These are phyloP conservation scores for Clinocottus analis DNA, from an alignment of 2,113 vertebrate species.

Conservation along the genomic window DNA sequence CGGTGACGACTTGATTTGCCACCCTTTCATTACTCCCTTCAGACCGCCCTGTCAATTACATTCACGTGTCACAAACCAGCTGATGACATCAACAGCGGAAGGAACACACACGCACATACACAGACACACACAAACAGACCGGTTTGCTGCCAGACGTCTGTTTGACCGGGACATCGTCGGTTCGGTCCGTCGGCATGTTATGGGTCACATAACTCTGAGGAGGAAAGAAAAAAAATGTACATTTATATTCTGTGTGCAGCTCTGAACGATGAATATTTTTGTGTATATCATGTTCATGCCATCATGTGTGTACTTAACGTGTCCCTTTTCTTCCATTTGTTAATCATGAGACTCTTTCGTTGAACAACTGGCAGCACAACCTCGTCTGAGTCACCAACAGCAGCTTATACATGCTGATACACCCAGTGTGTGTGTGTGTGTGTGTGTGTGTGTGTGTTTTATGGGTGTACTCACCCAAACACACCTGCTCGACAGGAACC, in stretches of 20 bases:
- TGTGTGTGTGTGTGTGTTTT: background rate
- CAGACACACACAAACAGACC: constrained; percentile 45
- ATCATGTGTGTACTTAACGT: background rate
- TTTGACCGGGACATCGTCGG: constrained; percentile 15
- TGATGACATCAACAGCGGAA: background rate
- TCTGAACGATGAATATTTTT: background rate
- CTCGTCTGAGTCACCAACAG: background rate
- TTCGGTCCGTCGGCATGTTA: constrained; percentile 10
- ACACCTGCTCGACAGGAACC: constrained; percentile 23
- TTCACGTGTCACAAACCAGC: constrained; percentile 43
- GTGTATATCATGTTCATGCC: background rate
- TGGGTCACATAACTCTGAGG: constrained; percentile 55
- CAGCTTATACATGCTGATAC: background rate
- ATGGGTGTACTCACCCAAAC: background rate
- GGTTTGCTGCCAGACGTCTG: constrained; percentile 53
- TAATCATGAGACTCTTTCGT: background rate
- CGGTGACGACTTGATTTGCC: constrained; percentile 45
- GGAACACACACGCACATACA: constrained; percentile 1
- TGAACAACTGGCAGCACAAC: background rate
- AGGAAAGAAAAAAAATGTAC: background rate
- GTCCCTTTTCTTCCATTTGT: background rate
- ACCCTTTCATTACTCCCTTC: constrained; percentile 59
- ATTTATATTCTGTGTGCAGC: too few relatives aligned
- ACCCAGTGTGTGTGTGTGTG: background rate
- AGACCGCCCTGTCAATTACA: constrained; percentile 45